Evolutionary conservation across 2,888 invertebrate genomes (phyloP).

Genomic region (Pegoplata infirma): DNA sequence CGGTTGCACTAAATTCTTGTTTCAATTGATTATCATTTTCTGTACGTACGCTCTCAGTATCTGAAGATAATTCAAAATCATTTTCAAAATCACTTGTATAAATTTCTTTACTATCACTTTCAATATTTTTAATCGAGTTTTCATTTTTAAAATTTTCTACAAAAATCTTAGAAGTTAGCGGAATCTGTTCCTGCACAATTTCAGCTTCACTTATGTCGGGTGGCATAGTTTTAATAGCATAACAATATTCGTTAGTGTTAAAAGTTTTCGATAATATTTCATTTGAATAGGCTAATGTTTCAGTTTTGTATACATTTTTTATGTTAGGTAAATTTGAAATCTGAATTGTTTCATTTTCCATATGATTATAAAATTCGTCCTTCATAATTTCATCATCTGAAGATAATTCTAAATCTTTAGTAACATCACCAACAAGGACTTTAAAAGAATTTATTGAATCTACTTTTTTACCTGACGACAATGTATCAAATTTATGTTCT

Average conservation of each 20-base stretch:
- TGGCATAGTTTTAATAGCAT: too few species aligned
- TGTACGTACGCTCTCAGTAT: conserved; percentile 21
- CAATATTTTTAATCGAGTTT: neutral
- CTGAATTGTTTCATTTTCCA: neutral
- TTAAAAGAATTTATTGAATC: too few species aligned
- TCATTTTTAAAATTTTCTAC: neutral
- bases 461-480: too few species aligned
- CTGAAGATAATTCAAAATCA: conserved; percentile 53
- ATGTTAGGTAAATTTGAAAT: neutral
- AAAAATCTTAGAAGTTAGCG: too few species aligned
- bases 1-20: too few species aligned
- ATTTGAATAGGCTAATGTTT: neutral
- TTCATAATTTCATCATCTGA: conserved; percentile 6
- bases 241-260: too few species aligned
- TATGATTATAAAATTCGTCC: neutral
- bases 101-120: neutral
- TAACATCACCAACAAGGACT: too few species aligned
- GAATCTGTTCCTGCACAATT: too few species aligned
- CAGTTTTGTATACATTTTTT: neutral
- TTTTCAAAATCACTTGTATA: conserved; percentile 47
- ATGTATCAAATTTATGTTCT: too few species aligned
- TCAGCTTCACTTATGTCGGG: too few species aligned
- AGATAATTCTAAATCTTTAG: conserved; percentile 17
- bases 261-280: too few species aligned
- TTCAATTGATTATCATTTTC: neutral